Base-by-base conservation (phyloP, 1,140 invertebrate genomes). In the Bombus cullumanus region DNA sequence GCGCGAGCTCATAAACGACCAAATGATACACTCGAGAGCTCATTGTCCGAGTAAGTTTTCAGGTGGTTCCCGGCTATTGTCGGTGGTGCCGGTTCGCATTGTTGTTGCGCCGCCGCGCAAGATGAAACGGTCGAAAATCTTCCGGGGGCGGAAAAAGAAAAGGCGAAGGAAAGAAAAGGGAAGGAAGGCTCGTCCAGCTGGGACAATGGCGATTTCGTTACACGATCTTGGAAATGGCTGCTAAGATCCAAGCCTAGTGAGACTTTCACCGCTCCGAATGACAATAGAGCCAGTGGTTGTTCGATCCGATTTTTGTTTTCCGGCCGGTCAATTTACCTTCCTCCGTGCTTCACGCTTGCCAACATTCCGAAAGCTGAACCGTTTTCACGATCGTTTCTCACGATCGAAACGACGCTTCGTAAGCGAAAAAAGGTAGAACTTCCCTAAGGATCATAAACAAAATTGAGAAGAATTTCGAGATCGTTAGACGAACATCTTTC, bases 21-120 rank as follows among this genome's bases (percentile, higher is more conserved):
- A 89, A 94, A 94, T 94, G 94, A 94, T 94, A 94, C 93, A 94
- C 90, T 94, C 92, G 79, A 86, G 79, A 62, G 87, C 90, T 92
- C 90, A 94, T 94, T 94, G 94, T 95, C 88, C 91, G 85, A 88
- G 83, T 77, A 78, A 91, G 85, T 92, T 93, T 92, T 93, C 92
- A 90, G 89, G 86, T 86, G 90, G 89, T 91, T 91, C 88, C 83
- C n/a, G 66, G 47, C 86, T 66, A 93, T 94, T 90, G 91, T 91
- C 81, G 85, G 79, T 59, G 71, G 80, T 73, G 81, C 59, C 78
- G 82, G 85, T 85, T 86, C 76, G 87, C 81, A 92, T 90, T 92
- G 81, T 90, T 86, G 89, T 73, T 80, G 77, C 78, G 85, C 8
- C 53, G 81, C 80, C 76, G 84, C 76, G 84, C 79, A 81, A 62